A percentile compares a stretch with the other conserved stretches of the same genome.
These are phyloP conservation scores for Zele albiditarsus DNA, from an alignment of 2,888 invertebrate species.

Conservation along the genomic window DNA sequence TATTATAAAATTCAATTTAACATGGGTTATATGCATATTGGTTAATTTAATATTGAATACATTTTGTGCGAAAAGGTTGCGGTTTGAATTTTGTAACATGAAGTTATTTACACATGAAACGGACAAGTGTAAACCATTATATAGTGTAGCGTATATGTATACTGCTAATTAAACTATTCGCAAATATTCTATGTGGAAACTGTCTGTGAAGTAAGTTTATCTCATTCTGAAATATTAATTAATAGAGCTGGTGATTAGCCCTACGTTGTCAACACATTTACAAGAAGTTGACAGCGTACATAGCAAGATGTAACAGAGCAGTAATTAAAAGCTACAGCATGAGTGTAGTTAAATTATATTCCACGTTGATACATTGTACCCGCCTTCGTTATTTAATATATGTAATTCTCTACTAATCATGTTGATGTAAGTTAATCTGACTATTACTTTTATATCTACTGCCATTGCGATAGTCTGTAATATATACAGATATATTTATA, in stretches of 20 bases:
- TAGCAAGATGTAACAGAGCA: conserved; percentile 27
- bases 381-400: no score
- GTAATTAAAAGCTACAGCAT: conserved; percentile 49
- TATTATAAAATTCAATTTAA: background rate
- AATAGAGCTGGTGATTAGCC: conserved; percentile 36
- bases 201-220: background rate
- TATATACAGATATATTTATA: no score
- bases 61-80: background rate
- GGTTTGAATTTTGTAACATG: background rate
- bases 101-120: background rate
- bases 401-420: no score
- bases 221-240: background rate
- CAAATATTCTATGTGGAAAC: background rate
- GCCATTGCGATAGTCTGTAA: no score
- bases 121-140: background rate
- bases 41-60: background rate
- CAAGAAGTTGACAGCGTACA: conserved; percentile 23
- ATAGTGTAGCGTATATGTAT: no score
- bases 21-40: background rate
- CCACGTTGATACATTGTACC: background rate
- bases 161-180: no score
- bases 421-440: no score
- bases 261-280: conserved; percentile 22
- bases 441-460: no score
- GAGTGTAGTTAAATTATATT: conserved; percentile 18